Conservation (phyloP, 2,888 invertebrate genomes). For the Cerceris ruficornis region DNA sequence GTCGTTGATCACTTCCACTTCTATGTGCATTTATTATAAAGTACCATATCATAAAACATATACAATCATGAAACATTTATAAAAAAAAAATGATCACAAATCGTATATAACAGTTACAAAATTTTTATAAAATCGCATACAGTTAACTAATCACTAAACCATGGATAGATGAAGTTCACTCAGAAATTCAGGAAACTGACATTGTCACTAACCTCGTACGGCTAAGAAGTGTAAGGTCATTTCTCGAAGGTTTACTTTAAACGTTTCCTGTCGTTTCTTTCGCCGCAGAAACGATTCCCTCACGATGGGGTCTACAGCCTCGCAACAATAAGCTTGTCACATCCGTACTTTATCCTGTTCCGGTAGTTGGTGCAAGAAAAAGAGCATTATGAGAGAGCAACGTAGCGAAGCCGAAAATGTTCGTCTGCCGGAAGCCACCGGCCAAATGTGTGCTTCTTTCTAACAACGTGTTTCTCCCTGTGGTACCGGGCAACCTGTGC, state of each 20-base stretch:
- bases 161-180: too few species aligned
- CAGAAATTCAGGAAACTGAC: background rate
- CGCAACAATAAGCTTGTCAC: conserved; percentile 22
- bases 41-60: too few species aligned
- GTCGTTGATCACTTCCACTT: too few species aligned
- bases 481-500: too few species aligned
- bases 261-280: conserved; percentile 16
- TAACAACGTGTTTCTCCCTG: conserved; percentile 8
- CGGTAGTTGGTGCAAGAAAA: conserved; percentile 8
- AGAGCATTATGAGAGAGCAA: conserved; percentile 5
- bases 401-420: conserved; percentile 21
- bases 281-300: conserved; percentile 2
- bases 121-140: too few species aligned
- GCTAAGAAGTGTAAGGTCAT: background rate
- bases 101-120: too few species aligned
- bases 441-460: conserved; percentile 17
- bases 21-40: too few species aligned
- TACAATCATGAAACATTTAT: too few species aligned
- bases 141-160: too few species aligned
- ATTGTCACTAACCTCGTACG: conserved; percentile 6
- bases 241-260: conserved; percentile 18
- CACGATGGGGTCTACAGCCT: conserved; percentile 29
- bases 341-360: conserved; percentile 26
- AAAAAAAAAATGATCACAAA: too few species aligned
- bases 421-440: conserved; percentile 24